Conservation (phyloP, 2,797 vertebrate species). For the Megaceryle alcyon region DNA sequence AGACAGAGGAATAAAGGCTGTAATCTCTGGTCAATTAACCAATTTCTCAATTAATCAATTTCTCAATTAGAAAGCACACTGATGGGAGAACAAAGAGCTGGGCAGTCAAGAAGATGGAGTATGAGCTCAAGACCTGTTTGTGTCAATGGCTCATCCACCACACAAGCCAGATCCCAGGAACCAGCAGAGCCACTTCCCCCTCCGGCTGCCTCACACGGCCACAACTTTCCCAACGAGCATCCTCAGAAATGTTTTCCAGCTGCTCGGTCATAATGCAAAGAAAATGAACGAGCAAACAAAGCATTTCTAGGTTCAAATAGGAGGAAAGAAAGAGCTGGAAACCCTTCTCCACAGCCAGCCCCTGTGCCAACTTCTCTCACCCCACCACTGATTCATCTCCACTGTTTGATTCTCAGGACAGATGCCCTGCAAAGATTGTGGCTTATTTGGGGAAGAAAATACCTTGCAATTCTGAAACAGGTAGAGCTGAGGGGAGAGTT, state of each 20-base stretch:
- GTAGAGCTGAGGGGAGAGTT: not conserved
- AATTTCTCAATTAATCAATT: conserved; percentile 34
- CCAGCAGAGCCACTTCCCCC: not conserved
- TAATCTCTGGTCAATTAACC: conserved; percentile 1
- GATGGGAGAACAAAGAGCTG: conserved; percentile 5
- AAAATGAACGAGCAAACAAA: rapidly evolving
- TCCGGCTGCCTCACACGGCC: not conserved
- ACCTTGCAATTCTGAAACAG: rapidly evolving
- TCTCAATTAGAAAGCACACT: not conserved
- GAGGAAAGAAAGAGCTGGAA: not conserved
- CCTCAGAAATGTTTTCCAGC: rapidly evolving
- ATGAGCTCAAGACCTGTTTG: not conserved
- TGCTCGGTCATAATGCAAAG: not conserved
- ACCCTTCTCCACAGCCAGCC: not conserved
- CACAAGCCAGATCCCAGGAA: rapidly evolving
- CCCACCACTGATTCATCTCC: not conserved
- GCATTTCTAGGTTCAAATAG: not conserved
- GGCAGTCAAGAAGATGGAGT: not conserved
- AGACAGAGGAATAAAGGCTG: not conserved
- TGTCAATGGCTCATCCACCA: not conserved
- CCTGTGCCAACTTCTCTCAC: not conserved
- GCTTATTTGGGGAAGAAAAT: not conserved
- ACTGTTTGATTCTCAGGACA: not conserved
- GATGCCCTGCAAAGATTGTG: rapidly evolving
- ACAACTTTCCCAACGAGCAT: rapidly evolving